Conservation (phyloP, 2,113 vertebrate species). For the Ellobius talpinus region DNA sequence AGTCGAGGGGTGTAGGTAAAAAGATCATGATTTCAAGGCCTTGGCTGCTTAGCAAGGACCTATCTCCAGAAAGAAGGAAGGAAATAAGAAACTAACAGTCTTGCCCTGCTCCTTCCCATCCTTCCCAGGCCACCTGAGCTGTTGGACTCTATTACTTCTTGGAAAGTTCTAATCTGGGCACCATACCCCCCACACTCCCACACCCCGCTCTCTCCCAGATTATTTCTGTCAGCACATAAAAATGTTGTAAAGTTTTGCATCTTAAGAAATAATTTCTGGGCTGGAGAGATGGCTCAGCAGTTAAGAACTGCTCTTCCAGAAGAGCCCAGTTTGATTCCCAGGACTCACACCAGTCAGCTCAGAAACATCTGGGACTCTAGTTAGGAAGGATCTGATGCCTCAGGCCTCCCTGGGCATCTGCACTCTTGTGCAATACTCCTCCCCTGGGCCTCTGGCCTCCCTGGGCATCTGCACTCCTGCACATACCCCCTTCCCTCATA, state of each 20-base stretch:
- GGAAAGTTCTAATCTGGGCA: not conserved
- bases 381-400: not conserved
- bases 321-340: not conserved
- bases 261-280: not conserved
- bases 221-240: not conserved
- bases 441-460: too few relatives aligned
- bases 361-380: not conserved
- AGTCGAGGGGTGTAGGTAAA: not conserved
- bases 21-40: not conserved
- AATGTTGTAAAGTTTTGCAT: constrained; percentile 1
- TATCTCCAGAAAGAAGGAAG: not conserved
- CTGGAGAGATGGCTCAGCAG: not conserved
- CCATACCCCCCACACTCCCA: too few relatives aligned
- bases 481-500: not conserved
- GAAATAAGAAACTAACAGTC: not conserved
- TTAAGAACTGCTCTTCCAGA: not conserved
- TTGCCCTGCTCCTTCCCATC: not conserved
- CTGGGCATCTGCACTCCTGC: not conserved
- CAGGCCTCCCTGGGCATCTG: not conserved
- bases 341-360: not conserved
- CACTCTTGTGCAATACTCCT: not conserved
- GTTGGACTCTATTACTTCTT: not conserved
- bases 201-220: too few relatives aligned
- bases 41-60: not conserved
- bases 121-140: not conserved